Percentiles rank a stretch among this genome's conserved stretches.
phyloP scores from a whole-genome alignment of 2,797 vertebrate genomes.

The Danio kyathit region DNA sequence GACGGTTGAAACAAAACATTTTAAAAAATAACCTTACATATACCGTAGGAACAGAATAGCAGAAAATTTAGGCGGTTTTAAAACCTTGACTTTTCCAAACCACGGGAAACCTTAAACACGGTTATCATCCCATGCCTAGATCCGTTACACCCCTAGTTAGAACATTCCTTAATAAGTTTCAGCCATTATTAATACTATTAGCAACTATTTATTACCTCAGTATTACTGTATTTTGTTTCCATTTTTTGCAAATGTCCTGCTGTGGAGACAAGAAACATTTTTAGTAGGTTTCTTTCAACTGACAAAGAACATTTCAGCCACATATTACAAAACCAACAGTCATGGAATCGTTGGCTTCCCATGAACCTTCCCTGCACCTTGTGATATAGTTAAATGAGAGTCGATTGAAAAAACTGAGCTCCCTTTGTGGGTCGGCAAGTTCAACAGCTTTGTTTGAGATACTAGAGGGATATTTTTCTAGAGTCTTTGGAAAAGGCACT shows the following conservation, averaged over 20 bases:
- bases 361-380: constrained; percentile 51
- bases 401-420: constrained; percentile 43
- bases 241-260: background rate
- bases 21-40: no score
- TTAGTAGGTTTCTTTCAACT: constrained; percentile 9
- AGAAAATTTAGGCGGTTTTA: no score
- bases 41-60: no score
- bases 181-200: background rate
- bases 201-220: background rate
- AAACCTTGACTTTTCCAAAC: no score
- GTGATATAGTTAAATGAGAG: constrained; percentile 53
- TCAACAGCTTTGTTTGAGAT: constrained; percentile 55
- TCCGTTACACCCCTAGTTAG: no score
- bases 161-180: background rate
- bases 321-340: constrained; percentile 33
- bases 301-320: constrained; percentile 34
- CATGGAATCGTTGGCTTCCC: constrained; percentile 25
- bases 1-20: no score
- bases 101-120: no score
- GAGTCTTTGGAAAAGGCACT: constrained; percentile 34
- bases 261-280: constrained; percentile 19
- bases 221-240: background rate
- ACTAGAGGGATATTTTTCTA: constrained; percentile 54
- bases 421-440: constrained; percentile 53
- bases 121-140: no score